Base-by-base conservation (phyloP, 2,113 vertebrate species). In the Ameiurus melas region DNA sequence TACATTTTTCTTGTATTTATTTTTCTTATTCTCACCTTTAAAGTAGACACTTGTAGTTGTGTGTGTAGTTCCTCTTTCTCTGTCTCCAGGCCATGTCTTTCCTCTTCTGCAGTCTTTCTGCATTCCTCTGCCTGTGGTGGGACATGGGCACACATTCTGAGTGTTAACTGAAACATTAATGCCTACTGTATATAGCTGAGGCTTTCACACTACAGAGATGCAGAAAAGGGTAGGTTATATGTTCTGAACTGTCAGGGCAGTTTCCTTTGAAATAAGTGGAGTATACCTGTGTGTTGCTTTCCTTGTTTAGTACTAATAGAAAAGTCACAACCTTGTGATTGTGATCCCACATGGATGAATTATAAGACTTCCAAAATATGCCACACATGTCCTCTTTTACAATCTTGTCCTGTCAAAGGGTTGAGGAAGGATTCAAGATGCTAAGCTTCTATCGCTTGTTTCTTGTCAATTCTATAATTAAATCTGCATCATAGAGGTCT, bases 41-140 rank as follows among this genome's bases (percentile, higher is more conserved):
- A 91, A 80, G 95, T 94, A 78, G 96, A 96, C 22, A 96, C 95
- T 89, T 96, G 96, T 66, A 99, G 95, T 89, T 96, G 96, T 33
- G 88, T 92, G 81, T 88, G 93, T 33, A 98, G 93, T 64, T 95
- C 92, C 12, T 95, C 95, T 90, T 94, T 95, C 89, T 98, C 97
- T 71, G 94, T 96, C 92, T 97, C 96, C 73, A 97, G 92, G 36
- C 93, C 92, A 57, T 90, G 93, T 90, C 94, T 95, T 55, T 96
- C 94, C 92, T 94, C 94, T 86, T 97, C 96, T 0, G 92, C 93
- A 64, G 92, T 95, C 89, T 93, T 97, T 92, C 95, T 97, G 92
- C 97, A 93, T 89, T 97, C 97, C 12, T 98, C 97, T 87, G 97
- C 90, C 91, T 95, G 94, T 22, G 90, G 53, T 17, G 19, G 25